These are phyloP conservation scores for Pseudeuparius sepicola DNA, from an alignment of 2,888 invertebrate genomes.

Conservation along the genomic window DNA sequence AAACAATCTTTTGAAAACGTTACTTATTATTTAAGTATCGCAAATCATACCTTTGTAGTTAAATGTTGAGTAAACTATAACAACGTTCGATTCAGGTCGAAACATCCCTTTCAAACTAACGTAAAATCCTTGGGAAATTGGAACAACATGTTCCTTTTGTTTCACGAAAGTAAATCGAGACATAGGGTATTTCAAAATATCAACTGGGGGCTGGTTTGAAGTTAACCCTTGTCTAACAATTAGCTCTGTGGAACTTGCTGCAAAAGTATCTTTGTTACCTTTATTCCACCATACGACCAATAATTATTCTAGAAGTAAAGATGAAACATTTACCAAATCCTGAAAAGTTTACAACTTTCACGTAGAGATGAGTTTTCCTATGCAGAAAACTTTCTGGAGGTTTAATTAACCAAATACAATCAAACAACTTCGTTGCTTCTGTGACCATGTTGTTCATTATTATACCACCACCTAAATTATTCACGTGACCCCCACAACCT, in stretches of 20 bases:
- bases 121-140: constrained; percentile 57
- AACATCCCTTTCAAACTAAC: constrained; percentile 57
- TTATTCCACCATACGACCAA: too few relatives aligned
- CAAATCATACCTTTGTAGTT: constrained; percentile 51
- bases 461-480: constrained; percentile 59
- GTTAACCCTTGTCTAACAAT: constrained; percentile 58
- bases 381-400: constrained; percentile 53
- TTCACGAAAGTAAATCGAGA: constrained; percentile 28
- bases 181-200: constrained; percentile 47
- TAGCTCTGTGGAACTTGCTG: constrained; percentile 51
- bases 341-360: constrained; percentile 39
- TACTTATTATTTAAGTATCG: not conserved
- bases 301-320: too few relatives aligned
- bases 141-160: constrained; percentile 49
- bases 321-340: constrained; percentile 30
- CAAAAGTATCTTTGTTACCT: too few relatives aligned
- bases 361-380: constrained; percentile 56
- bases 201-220: constrained; percentile 50
- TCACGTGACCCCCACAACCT: constrained; percentile 63
- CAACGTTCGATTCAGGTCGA: constrained; percentile 50
- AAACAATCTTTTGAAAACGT: constrained; percentile 10
- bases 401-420: constrained; percentile 63
- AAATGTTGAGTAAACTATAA: constrained; percentile 60
- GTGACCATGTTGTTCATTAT: constrained; percentile 65
- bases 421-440: constrained; percentile 49